Percentiles rank a stretch among this genome's conserved stretches.
These are phyloP conservation scores for Aldrovandia affinis DNA, from an alignment of 2,797 vertebrate genomes.

Conservation along the genomic window DNA sequence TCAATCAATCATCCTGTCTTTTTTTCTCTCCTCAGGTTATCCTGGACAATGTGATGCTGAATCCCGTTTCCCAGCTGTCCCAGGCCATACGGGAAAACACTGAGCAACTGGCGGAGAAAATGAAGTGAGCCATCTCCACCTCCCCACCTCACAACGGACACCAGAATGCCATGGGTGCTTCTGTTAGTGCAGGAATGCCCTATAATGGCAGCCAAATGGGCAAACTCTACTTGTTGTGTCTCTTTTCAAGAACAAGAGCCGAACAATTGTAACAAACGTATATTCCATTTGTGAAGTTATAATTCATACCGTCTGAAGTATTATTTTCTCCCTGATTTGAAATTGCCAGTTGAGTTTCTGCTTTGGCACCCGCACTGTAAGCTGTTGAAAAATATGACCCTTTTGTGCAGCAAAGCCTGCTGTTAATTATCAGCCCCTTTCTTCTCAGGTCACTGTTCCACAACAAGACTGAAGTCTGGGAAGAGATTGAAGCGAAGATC, in stretches of 20 bases:
- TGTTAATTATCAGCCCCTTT: neutral
- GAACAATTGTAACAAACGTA: neutral
- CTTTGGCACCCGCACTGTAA: neutral
- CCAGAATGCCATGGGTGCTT: neutral
- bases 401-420: too few relatives aligned
- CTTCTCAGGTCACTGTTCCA: slow-evolving; percentile 81
- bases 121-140: slow-evolving; percentile 81
- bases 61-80: slow-evolving; percentile 92
- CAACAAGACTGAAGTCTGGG: slow-evolving; percentile 88
- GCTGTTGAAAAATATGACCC: neutral
- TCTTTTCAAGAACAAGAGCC: neutral
- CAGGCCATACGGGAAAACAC: slow-evolving; percentile 93
- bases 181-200: neutral
- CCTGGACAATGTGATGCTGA: slow-evolving; percentile 93
- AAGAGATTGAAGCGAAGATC: slow-evolving; percentile 92
- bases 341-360: neutral
- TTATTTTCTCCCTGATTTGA: neutral
- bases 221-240: neutral
- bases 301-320: neutral
- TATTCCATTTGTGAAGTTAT: neutral
- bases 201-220: neutral
- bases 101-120: slow-evolving; percentile 90
- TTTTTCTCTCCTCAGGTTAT: slow-evolving; percentile 77
- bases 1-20: neutral
- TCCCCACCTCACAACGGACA: neutral